Evolutionary conservation across 2,797 vertebrate genomes (phyloP).

Genomic region (Xyrichtys novacula): DNA sequence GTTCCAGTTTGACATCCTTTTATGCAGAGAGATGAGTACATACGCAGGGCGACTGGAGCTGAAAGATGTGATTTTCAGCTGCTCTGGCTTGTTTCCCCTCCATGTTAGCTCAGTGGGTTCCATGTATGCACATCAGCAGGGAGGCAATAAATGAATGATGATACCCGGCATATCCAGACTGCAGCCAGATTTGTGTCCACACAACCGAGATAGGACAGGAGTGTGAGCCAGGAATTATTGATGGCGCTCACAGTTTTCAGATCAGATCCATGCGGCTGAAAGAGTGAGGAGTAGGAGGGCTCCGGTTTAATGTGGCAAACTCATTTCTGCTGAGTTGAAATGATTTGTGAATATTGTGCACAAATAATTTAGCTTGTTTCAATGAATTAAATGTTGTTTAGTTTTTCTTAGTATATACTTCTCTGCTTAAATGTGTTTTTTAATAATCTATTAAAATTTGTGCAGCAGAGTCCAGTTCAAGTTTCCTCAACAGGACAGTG

Average conservation of each 20-base stretch:
- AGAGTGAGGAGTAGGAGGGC: not conserved
- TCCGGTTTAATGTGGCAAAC: not conserved
- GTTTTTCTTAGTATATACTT: too few relatives aligned
- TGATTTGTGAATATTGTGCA: too few relatives aligned
- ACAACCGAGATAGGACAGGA: not conserved
- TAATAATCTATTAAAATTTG: too few relatives aligned
- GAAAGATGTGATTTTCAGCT: constrained; percentile 16
- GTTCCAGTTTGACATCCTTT: constrained; percentile 11
- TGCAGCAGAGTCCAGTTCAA: too few relatives aligned
- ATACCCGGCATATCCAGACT: not conserved
- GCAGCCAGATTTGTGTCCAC: constrained; percentile 26
- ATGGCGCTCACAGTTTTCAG: constrained; percentile 6
- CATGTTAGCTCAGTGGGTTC: constrained; percentile 16
- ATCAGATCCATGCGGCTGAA: not conserved
- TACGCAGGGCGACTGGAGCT: constrained; percentile 14
- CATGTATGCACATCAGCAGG: constrained; percentile 26
- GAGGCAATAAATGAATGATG: constrained; percentile 46
- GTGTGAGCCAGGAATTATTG: constrained; percentile 1
- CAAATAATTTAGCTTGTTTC: too few relatives aligned
- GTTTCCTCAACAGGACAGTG: too few relatives aligned
- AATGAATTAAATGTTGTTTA: too few relatives aligned
- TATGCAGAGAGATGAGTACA: constrained; percentile 22
- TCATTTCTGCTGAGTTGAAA: not conserved
- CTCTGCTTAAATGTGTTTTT: too few relatives aligned
- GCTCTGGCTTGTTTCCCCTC: constrained; percentile 9